Conservation (phyloP, 2,113 vertebrate species). For the Bombycilla garrulus region DNA sequence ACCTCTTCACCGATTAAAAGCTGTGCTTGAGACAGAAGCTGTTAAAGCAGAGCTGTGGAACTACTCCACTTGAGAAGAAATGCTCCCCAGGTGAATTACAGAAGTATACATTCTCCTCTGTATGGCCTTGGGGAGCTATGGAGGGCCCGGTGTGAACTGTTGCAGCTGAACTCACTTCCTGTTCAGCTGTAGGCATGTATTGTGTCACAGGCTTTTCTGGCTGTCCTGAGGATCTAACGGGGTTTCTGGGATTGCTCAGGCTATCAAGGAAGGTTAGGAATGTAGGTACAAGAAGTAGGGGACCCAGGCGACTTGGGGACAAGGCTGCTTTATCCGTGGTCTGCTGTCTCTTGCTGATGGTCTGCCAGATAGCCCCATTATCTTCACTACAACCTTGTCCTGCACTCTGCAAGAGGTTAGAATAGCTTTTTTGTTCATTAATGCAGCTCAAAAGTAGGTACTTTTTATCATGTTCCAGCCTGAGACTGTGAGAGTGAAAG, state of each 20-base stretch:
- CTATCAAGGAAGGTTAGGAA: not conserved
- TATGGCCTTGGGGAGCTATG: not conserved
- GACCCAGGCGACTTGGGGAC: not conserved
- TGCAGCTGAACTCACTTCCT: constrained; percentile 9
- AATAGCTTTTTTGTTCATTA: not conserved
- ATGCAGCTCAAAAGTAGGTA: not conserved
- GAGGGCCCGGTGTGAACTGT: not conserved
- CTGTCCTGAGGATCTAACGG: not conserved
- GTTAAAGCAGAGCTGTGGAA: not conserved
- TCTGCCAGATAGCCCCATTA: not conserved
- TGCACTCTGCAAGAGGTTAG: not conserved
- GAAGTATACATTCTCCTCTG: not conserved
- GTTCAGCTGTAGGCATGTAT: not conserved
- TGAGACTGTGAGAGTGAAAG: not conserved
- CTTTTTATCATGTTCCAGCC: not conserved
- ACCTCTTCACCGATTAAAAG: not conserved
- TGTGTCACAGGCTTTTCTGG: not conserved
- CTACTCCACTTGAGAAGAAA: not conserved
- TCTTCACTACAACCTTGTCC: not conserved
- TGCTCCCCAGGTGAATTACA: not conserved
- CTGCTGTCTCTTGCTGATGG: not conserved
- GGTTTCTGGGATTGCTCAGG: not conserved
- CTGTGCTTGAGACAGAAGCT: not conserved
- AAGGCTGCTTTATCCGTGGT: not conserved
- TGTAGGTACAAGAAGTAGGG: not conserved